These are phyloP conservation scores for Laothoe populi DNA, from an alignment of 2,888 invertebrate genomes.

Conservation along the genomic window DNA sequence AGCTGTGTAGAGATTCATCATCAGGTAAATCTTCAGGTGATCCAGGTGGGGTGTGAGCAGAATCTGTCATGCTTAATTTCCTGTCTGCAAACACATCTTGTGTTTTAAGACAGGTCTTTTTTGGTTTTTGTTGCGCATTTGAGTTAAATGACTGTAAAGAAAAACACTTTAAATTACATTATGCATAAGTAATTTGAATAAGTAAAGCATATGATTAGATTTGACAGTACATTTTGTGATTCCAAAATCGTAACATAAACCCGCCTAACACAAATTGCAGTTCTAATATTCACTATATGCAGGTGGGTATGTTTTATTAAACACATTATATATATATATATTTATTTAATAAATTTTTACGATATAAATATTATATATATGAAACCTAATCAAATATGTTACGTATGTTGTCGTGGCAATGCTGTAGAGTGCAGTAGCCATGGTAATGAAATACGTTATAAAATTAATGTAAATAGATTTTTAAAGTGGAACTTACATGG, in stretches of 20 bases:
- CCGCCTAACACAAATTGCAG: background rate
- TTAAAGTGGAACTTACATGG: conserved; percentile 67
- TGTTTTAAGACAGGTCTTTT: conserved; percentile 69
- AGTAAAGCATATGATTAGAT: background rate
- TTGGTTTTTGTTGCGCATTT: conserved; percentile 67
- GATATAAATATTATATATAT: background rate
- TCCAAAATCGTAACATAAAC: background rate
- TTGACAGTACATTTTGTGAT: background rate
- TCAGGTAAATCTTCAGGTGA: conserved; percentile 87
- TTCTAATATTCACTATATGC: background rate
- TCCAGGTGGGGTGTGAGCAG: conserved; percentile 86
- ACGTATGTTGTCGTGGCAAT: conserved; percentile 39
- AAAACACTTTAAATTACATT: background rate
- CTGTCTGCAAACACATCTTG: conserved; percentile 66
- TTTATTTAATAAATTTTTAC: background rate
- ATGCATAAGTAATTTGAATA: background rate
- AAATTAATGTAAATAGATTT: background rate
- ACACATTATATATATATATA: background rate
- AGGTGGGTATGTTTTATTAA: too few relatives aligned
- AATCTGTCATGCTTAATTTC: conserved; percentile 73
- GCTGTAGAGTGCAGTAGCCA: conserved; percentile 44
- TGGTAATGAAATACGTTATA: conserved; percentile 46
- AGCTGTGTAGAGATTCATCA: conserved; percentile 92
- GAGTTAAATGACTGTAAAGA: conserved; percentile 77
- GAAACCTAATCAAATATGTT: background rate